Base-by-base conservation (phyloP, 2,113 vertebrate species). In the Pimephales promelas region DNA sequence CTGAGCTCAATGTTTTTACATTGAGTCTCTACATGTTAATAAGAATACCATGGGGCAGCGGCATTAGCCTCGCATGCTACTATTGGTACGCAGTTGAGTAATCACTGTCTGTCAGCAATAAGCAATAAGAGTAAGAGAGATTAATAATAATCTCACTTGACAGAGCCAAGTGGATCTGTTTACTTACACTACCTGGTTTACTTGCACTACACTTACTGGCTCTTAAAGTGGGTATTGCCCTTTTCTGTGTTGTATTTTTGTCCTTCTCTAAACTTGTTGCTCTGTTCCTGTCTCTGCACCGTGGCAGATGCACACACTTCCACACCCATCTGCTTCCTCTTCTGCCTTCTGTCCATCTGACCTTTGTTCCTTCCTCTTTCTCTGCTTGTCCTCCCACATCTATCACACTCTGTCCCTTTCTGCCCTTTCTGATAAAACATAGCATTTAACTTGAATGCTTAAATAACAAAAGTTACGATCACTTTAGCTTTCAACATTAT, bases 251-350 rank as follows among this genome's bases (percentile, higher is more conserved):
- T 72, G 40, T 43, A 24, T 43, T 61, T 78, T 78, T 78, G 0
- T 79, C 61, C 43, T 49, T 40, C 22, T 34, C n/a, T 56, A 10
- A 72, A 84, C 86, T 83, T 84, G 79, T 70, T 81, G 86, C 75
- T 64, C 56, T 31, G 54, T 79, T 75, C 74, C 54, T 59, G 76
- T 62, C 77, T 56, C 56, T n/a, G 70, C 31, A 74, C 31, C 11
- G 3, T 80, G 43, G 45, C 77, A 80, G 77, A 79, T 83, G 59
- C 52, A 62, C 68, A 76, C 62, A 81, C 84, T 77, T 87, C 74
- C 64, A 57, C 34, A 81, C 70, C 82, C 82, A 84, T 82, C 84
- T 86, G 83, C 70, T 85, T 83, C 68, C 79, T 84, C 26, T 57
- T 70, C 73, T 73, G 20, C 83, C 76, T 40, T 74, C 83, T 74